Evolutionary conservation across 1,140 invertebrate genomes (phyloP).

Genomic region (Cotesia chilonis): DNA sequence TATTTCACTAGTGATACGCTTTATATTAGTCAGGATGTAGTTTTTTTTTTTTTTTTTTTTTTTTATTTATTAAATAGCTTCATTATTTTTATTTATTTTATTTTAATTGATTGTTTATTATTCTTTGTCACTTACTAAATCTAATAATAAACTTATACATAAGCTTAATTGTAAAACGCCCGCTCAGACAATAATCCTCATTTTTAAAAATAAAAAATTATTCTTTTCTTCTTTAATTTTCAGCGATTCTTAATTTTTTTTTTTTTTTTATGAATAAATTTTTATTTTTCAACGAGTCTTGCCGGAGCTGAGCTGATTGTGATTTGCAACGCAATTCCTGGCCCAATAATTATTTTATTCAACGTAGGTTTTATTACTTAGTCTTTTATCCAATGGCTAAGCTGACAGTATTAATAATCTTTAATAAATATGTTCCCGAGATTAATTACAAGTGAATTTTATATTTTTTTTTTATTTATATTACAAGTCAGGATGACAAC

Average conservation of each 20-base stretch:
- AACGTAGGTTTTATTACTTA: conserved; percentile 38
- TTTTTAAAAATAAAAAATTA: conserved; percentile 46
- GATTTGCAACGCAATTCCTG: conserved; percentile 68
- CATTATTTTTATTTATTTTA: too few species aligned
- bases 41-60: conserved; percentile 28
- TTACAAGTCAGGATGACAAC: not conserved
- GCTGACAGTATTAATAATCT: conserved; percentile 29
- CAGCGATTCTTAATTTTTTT: too few species aligned
- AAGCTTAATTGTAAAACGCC: conserved; percentile 62
- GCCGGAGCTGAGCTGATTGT: conserved; percentile 66
- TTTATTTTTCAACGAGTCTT: conserved; percentile 50
- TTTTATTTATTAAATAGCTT: too few species aligned
- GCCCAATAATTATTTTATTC: conserved; percentile 58
- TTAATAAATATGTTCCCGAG: not conserved
- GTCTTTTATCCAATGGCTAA: conserved; percentile 39
- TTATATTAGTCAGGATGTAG: conserved; percentile 16
- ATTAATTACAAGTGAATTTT: not conserved
- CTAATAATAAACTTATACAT: conserved; percentile 62
- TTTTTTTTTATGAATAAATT: too few species aligned
- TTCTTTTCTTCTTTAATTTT: too few species aligned
- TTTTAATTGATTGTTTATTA: not conserved
- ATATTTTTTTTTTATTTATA: not conserved
- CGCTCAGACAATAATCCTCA: conserved; percentile 62
- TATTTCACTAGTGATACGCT: conserved; percentile 15
- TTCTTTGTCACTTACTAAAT: conserved; percentile 46